Evolutionary conservation across 1,140 invertebrate genomes (phyloP), one percentile per base, ranked within the genome.

Genomic region (Heliconius eleuchia): DNA sequence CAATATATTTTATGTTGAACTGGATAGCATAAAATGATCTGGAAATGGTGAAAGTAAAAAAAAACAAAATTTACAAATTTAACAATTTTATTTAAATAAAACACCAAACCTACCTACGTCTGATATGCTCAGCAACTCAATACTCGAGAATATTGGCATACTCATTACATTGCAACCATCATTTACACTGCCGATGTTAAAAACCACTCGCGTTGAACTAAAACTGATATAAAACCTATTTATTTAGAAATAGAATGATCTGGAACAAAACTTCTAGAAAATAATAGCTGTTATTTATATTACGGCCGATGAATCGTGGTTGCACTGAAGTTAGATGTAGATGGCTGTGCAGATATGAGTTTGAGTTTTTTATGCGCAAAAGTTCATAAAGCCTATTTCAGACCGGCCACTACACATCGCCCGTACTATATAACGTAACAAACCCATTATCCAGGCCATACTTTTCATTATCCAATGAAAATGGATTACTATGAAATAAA

Each of bases 91-190:
- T 88, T 91, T 87, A 82, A 85, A 84, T 81, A 88, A 85, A 83
- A 89, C 88, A 90, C 89, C 89, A 88, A 90, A 88, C 81, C 89
- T 90, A 92, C 88, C 86, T 87, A 90, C 87, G 87, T 88, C 83
- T 91, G 89, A 91, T 92, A 92, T 92, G 91, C 84, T 86, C 87
- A 80, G 85, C 86, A 85, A 86, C 80, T 85, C 84, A 84, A 83
- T 82, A 78, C 50, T 57, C 71, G 13, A 23, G 23, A 74, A 42
- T n/a, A 18, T n/a, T 52, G 60, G 60, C 60, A 16, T 37, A 37
- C 34, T 30, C 2, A 37, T 37, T 66, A 30, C 60, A 30, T 66
- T 66, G 11, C 60, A 30, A 66, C 60, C 60, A 16, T 30, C 60
- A 66, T n/a, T 66, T 66, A 30, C 60, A 66, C n/a, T 66, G 60